A percentile compares a stretch with the other conserved stretches of the same genome.
phyloP scores from a whole-genome alignment of 2,113 vertebrate genomes.

The Orientallactaga bullata region DNA sequence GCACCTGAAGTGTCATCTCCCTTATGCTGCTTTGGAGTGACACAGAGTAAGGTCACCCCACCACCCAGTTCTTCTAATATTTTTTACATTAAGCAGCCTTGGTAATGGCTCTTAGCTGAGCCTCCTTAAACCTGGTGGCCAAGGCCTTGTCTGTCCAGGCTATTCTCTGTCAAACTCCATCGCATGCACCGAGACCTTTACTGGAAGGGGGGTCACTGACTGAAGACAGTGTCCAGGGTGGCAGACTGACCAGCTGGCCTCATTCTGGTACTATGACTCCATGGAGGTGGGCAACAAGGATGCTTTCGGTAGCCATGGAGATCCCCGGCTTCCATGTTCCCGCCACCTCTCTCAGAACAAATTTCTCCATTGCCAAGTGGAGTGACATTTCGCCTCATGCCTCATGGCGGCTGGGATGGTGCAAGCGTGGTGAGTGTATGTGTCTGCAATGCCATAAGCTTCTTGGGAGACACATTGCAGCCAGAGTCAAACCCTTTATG shows the following conservation, averaged over 20 bases:
- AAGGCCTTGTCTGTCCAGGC: not conserved
- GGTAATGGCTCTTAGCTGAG: not conserved
- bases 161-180: too few relatives aligned
- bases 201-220: not conserved
- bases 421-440: not conserved
- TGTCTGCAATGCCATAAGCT: not conserved
- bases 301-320: not conserved
- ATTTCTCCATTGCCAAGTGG: not conserved
- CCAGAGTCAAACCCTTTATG: not conserved
- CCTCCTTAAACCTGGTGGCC: not conserved
- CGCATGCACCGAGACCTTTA: not conserved
- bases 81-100: not conserved
- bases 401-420: not conserved
- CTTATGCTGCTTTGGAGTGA: not conserved
- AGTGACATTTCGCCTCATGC: not conserved
- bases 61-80: not conserved
- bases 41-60: not conserved
- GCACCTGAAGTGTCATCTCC: not conserved
- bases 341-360: not conserved
- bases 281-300: not conserved
- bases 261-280: fast-evolving
- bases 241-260: not conserved
- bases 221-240: not conserved
- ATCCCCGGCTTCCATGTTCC: not conserved
- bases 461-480: not conserved